phyloP scores from a whole-genome alignment of 2,113 vertebrate genomes.

The Amia ocellicauda region DNA sequence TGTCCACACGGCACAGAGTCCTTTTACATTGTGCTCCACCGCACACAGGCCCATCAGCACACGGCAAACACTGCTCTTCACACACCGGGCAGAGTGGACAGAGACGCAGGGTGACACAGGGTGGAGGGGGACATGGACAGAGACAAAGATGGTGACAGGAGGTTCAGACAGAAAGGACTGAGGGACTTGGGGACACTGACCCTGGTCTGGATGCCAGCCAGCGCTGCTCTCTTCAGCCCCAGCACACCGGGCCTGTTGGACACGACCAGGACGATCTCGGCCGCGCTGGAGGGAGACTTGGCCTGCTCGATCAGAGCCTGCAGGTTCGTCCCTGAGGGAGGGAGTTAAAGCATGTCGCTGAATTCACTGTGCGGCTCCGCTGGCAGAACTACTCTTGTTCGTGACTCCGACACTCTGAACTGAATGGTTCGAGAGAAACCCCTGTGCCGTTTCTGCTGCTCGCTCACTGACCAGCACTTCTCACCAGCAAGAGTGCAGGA shows the following conservation, averaged over 20 bases:
- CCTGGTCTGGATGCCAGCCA: conserved; percentile 84
- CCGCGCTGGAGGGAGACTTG: conserved; percentile 67
- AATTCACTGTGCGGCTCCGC: too few species aligned
- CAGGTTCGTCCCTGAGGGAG: conserved; percentile 83
- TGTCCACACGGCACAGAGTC: conserved; percentile 40
- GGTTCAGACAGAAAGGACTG: neutral
- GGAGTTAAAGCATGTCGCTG: too few species aligned
- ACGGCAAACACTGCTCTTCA: conserved; percentile 4
- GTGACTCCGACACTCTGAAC: too few species aligned
- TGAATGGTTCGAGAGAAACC: too few species aligned
- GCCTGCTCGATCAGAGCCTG: conserved; percentile 88
- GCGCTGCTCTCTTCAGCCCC: conserved; percentile 80
- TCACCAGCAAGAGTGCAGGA: too few species aligned
- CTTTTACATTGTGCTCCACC: too few species aligned
- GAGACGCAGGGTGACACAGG: too few species aligned
- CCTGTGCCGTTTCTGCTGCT: too few species aligned
- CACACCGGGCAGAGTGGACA: too few species aligned
- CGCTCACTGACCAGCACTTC: too few species aligned
- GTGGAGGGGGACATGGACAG: too few species aligned
- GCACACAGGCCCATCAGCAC: rapidly evolving
- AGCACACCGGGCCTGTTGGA: conserved; percentile 85
- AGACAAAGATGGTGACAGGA: neutral
- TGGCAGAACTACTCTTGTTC: too few species aligned
- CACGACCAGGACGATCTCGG: conserved; percentile 83
- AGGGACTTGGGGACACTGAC: conserved; percentile 52